Conservation (phyloP, 2,113 vertebrate species). For the Lathamus discolor region DNA sequence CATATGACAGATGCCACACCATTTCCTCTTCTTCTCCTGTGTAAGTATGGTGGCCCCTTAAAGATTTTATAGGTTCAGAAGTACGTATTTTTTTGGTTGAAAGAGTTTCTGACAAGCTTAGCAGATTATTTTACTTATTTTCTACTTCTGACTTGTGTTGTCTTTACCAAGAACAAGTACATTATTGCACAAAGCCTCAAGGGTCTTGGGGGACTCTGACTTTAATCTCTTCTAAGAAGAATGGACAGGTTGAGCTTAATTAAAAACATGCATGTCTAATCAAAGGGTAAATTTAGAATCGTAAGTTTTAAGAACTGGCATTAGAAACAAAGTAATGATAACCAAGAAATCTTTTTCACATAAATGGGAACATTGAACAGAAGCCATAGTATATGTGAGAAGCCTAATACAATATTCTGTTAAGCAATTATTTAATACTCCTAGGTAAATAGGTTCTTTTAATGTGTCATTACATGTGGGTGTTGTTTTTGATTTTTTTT, state of each 20-base stretch:
- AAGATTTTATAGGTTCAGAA: not conserved
- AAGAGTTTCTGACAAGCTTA: not conserved
- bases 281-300: not conserved
- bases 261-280: not conserved
- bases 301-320: not conserved
- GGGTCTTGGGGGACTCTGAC: not conserved
- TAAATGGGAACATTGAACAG: not conserved
- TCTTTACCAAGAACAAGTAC: not conserved
- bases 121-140: not conserved
- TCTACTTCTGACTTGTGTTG: not conserved
- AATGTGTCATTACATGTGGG: not conserved
- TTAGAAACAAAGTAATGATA: not conserved
- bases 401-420: not conserved
- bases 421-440: not conserved
- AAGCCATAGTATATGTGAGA: not conserved
- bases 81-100: not conserved
- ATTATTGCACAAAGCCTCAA: not conserved
- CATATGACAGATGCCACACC: rapidly evolving
- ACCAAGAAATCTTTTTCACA: not conserved
- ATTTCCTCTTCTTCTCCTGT: not conserved
- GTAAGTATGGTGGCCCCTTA: not conserved
- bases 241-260: conserved; percentile 11
- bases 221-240: conserved; percentile 23
- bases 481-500: not conserved
- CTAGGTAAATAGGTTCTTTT: not conserved